Evolutionary conservation across 2,113 vertebrate species (phyloP), one percentile per base, ranked within the genome.

Genomic region (Turdus rufiventris): DNA sequence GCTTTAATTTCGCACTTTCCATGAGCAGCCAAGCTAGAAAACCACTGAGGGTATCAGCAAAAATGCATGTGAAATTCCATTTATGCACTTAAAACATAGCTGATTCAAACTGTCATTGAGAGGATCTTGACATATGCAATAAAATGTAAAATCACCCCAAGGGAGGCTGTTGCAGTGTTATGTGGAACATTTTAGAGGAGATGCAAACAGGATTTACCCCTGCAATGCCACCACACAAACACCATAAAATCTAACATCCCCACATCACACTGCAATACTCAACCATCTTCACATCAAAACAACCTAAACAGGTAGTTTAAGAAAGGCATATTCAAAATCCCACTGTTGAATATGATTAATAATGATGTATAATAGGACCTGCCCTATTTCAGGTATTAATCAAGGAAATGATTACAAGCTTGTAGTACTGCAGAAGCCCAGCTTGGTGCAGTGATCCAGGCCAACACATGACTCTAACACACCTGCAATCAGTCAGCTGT

Each of bases 361-460:
- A 91, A 94, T 62, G 42, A 85, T 58, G 72, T 57, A 40, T 50
- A 90, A 65, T 20, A 81, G 42, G 82, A 97, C 54, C 28, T 89
- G 33, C 38, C 80, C 45, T 89, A 47, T 82, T 97, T 81, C 58
- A 93, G 67, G 50, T 53, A 81, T 90, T 77, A 84, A 83, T 88
- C 71, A 93, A 92, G 79, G 53, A 51, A 67, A 79, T 70, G 6
- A 74, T 93, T 94, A 81, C 58, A 91, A 61, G 86, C 45, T 75
- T 76, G 65, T 38, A 51, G 36, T 38, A 23, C 10, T 28, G 76
- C 7, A 4, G 40, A 95, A 90, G 20, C 24, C 89, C 93, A 87
- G 17, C 81, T 67, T 11, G 26, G 53, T 48, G 33, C 79, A 93
- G 43, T n/a, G 68, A 80, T 51, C 20, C 54, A 77, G 17, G 25